These are phyloP conservation scores for Chelidonichthys spinosus DNA, from an alignment of 2,797 vertebrate genomes.

Conservation along the genomic window DNA sequence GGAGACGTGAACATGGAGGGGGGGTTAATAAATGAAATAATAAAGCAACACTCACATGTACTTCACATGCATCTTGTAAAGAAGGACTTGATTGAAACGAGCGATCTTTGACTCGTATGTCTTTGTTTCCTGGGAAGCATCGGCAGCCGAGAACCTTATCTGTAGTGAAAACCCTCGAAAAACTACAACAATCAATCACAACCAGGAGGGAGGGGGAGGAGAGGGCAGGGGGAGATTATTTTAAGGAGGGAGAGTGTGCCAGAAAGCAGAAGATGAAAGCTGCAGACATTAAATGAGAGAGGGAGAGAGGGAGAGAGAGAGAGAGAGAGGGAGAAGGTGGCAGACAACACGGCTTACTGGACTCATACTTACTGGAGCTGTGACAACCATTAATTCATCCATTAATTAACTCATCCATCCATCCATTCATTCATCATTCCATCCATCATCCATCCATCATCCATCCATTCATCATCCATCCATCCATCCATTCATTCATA, in stretches of 20 bases:
- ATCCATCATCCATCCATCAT: slow-evolving; percentile 4
- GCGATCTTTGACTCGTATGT: slow-evolving; percentile 17
- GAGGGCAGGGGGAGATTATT: slow-evolving; percentile 11
- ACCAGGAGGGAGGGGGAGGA: not conserved
- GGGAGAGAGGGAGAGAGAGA: slow-evolving; percentile 26
- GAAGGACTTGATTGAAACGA: slow-evolving; percentile 17
- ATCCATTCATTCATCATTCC: not conserved
- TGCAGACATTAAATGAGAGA: slow-evolving; percentile 16
- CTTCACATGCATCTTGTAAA: not conserved
- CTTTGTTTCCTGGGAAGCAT: slow-evolving; percentile 11
- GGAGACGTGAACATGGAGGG: no score
- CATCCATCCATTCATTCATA: not conserved
- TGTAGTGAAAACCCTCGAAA: slow-evolving; percentile 27
- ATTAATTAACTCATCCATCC: no score
- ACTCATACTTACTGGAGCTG: slow-evolving; percentile 24
- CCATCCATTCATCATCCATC: not conserved
- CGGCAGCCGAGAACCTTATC: slow-evolving; percentile 37
- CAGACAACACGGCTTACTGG: slow-evolving; percentile 11
- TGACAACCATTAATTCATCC: slow-evolving; percentile 40
- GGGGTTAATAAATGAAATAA: not conserved
- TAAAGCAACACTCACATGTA: not conserved
- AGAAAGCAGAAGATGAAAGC: slow-evolving; percentile 43
- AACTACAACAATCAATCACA: slow-evolving; percentile 49
- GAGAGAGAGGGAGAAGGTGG: slow-evolving; percentile 11
- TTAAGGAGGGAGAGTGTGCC: slow-evolving; percentile 15